Percentiles rank a stretch among this genome's conserved stretches.
These are phyloP conservation scores for Argyra leucocephala DNA, from an alignment of 2,888 invertebrate genomes.

Conservation along the genomic window DNA sequence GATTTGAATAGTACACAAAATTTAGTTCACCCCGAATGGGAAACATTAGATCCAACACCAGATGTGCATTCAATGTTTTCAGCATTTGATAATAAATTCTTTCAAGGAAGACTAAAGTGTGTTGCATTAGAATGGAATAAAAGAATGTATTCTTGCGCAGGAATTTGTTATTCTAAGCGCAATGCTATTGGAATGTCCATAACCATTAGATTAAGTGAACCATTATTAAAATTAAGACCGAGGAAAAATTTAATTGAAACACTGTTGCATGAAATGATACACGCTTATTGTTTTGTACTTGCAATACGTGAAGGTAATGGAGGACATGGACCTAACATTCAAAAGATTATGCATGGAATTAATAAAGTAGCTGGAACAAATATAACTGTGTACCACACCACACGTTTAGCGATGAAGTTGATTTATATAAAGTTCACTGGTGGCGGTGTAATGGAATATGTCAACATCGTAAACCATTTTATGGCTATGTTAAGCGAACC, in stretches of 20 bases:
- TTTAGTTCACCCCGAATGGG: conserved; percentile 47
- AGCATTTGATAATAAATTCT: conserved; percentile 77
- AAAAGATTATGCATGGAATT: conserved; percentile 85
- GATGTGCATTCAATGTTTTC: conserved; percentile 77
- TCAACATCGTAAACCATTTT: conserved; percentile 65
- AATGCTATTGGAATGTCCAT: conserved; percentile 31
- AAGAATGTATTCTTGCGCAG: conserved; percentile 67
- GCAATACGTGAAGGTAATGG: conserved; percentile 75
- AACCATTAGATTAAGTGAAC: conserved; percentile 62
- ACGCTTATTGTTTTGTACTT: conserved; percentile 89
- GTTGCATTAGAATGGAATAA: conserved; percentile 93
- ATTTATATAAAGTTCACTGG: conserved; percentile 78
- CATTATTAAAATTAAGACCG: conserved; percentile 81
- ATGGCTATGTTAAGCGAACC: conserved; percentile 77
- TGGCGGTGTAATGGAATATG: conserved; percentile 94
- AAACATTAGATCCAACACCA: conserved; percentile 88
- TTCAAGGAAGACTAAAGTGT: conserved; percentile 62
- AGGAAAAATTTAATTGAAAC: conserved; percentile 94
- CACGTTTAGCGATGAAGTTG: conserved; percentile 87
- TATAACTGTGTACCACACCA: conserved; percentile 82
- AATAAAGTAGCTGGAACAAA: conserved; percentile 77
- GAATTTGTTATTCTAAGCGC: conserved; percentile 46
- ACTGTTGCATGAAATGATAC: conserved; percentile 99
- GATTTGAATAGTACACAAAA: conserved; percentile 38
- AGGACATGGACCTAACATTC: conserved; percentile 92